phyloP scores from a whole-genome alignment of 2,113 vertebrate species.

The Strix aluco region DNA sequence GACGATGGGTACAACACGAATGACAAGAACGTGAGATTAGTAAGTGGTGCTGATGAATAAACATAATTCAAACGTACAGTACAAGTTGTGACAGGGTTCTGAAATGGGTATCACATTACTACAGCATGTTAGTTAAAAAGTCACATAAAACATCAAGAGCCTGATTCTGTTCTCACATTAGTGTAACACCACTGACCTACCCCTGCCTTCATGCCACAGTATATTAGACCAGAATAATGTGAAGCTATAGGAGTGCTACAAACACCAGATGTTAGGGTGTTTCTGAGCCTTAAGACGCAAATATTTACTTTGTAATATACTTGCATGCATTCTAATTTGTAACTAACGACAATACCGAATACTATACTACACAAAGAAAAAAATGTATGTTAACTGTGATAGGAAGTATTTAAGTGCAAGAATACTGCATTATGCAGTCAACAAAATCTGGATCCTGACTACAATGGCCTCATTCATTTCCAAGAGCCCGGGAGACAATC shows the following conservation, averaged over 20 bases:
- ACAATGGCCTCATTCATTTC: conserved; percentile 39
- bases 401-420: conserved; percentile 7
- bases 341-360: neutral
- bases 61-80: conserved; percentile 71
- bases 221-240: neutral
- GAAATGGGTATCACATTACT: conserved; percentile 54
- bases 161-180: neutral
- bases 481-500: neutral
- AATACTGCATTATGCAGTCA: conserved; percentile 8
- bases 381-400: neutral
- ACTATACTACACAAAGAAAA: neutral
- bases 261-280: conserved; percentile 37
- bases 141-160: conserved; percentile 57
- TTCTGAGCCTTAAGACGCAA: conserved; percentile 39
- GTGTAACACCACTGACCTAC: neutral
- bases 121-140: conserved; percentile 74
- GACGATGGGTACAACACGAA: conserved; percentile 87
- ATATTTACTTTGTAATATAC: conserved; percentile 37
- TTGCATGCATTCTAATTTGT: neutral
- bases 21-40: conserved; percentile 97
- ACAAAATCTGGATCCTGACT: neutral
- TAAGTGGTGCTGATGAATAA: conserved; percentile 81
- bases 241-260: neutral
- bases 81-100: conserved; percentile 54
- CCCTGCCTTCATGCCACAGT: neutral